Evolutionary conservation across 2,888 invertebrate genomes (phyloP).

Genomic region (Mactromeris polynyma): DNA sequence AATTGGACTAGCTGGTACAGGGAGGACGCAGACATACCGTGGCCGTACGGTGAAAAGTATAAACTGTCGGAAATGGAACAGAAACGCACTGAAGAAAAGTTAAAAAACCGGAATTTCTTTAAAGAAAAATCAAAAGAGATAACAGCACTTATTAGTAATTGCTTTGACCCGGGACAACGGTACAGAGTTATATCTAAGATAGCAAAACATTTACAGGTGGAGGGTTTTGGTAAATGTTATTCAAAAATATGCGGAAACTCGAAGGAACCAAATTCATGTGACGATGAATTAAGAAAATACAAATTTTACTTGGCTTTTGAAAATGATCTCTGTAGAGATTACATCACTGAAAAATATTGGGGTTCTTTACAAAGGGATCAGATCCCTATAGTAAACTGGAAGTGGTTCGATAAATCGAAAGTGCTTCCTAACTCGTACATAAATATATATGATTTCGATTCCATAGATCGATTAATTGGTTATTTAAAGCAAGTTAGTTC

Average conservation of each 20-base stretch:
- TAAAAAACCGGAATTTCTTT: constrained; percentile 56
- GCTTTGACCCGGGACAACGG: constrained; percentile 62
- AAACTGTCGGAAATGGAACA: constrained; percentile 42
- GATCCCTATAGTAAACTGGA: constrained; percentile 79
- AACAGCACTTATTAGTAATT: constrained; percentile 60
- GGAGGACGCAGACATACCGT: constrained; percentile 74
- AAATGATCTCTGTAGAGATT: constrained; percentile 77
- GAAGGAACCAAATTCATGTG: constrained; percentile 44
- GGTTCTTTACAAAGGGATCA: constrained; percentile 68
- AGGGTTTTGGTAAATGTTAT: constrained; percentile 77
- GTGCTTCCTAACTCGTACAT: constrained; percentile 67
- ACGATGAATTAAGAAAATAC: constrained; percentile 70
- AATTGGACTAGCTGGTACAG: constrained; percentile 81
- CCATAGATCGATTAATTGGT: constrained; percentile 54
- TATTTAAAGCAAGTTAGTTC: constrained; percentile 67
- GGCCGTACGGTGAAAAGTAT: constrained; percentile 70
- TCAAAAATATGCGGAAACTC: constrained; percentile 56
- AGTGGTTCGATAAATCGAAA: constrained; percentile 42
- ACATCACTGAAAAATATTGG: constrained; percentile 81
- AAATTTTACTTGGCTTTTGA: constrained; percentile 80
- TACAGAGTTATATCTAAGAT: constrained; percentile 61
- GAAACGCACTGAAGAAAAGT: constrained; percentile 28
- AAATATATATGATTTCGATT: constrained; percentile 71
- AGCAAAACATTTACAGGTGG: constrained; percentile 62
- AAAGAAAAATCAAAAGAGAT: constrained; percentile 59